Base-by-base conservation (phyloP, 1,140 invertebrate species). In the Leptopilina clavipes region DNA sequence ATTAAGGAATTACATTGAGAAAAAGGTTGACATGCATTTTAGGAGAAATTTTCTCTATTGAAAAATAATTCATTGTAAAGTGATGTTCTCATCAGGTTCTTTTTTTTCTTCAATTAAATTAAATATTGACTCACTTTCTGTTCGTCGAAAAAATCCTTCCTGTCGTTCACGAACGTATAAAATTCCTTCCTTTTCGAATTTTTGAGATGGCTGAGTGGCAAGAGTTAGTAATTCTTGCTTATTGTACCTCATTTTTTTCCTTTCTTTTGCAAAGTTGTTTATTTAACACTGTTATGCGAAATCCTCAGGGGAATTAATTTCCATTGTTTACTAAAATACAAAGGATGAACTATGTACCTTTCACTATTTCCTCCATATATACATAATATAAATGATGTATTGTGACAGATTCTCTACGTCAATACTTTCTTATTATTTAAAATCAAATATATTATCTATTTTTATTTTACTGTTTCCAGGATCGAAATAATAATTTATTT, bases 101-200 rank as follows among this genome's bases (percentile, higher is more conserved):
- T 25, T 12, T 25, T 12, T 59, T 31, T 65, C 25, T 65, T 12
- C 5, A 25, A 6, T 14, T 31, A 14, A 59, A 12, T 25, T 12
- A 11, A 12, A 14, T 59, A 31, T 72, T 74, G 37, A 92, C 93
- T 93, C 92, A 98, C 97, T 95, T 93, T 98, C 97, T 76, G 94
- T 94, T 89, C 95, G 93, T 83, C 96, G 94, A 90, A 98, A 97
- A 90, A 98, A 97, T 70, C 96, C 94, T 86, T 98, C 97, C 84
- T 97, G 96, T 79, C 95, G 94, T 89, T 98, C 97, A 77, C 93
- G 94, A 59, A 98, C 93, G 73, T 95, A 94, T 71, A 98, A 91
- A 79, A 96, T 92, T 18, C 97, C 97, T 93, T 98, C 97, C 85
- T 96, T 97, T 86, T 98, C 97, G 91, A 97, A 98, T 88, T 95